These are phyloP conservation scores for Bicyclus anynana DNA, from an alignment of 1,140 invertebrate species.

Conservation along the genomic window DNA sequence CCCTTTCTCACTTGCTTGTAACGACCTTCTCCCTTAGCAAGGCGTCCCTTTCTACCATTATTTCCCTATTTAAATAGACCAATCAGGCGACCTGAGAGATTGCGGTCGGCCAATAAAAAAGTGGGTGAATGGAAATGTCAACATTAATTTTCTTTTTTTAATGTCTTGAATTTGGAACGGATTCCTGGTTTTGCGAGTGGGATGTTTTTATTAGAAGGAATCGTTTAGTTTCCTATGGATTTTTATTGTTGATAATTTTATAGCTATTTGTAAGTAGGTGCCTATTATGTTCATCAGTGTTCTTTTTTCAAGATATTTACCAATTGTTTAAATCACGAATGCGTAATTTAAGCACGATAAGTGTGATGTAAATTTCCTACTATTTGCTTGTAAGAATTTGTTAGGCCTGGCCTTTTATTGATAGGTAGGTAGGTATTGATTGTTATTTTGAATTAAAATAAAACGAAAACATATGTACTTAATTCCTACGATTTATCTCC, in stretches of 20 bases:
- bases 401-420: not conserved
- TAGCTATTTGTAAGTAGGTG: not conserved
- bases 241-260: not conserved
- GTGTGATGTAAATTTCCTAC: too few species aligned
- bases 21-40: constrained; percentile 26
- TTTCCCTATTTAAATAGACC: constrained; percentile 65
- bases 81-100: constrained; percentile 46
- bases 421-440: not conserved
- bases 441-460: too few species aligned
- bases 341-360: too few species aligned
- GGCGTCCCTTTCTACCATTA: constrained; percentile 57
- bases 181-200: constrained; percentile 4
- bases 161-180: constrained; percentile 10
- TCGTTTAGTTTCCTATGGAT: not conserved
- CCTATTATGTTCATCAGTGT: not conserved
- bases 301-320: too few species aligned
- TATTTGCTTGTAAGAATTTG: too few species aligned
- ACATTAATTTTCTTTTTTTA: constrained; percentile 66
- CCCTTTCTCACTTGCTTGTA: constrained; percentile 39
- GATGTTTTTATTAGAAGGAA: constrained; percentile 6
- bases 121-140: constrained; percentile 66
- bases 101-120: constrained; percentile 68
- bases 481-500: too few species aligned
- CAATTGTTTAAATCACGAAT: too few species aligned
- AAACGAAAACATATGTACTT: too few species aligned